Evolutionary conservation across 2,113 vertebrate species (phyloP).

Genomic region (pig (Sus scrofa)): T2T-Sscrofa CM000830.6:24712501-24713000

Average conservation of each 20-base stretch:
- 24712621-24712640: slow-evolving; percentile 25
- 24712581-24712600: slow-evolving; percentile 18
- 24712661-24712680: neutral
- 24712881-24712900: slow-evolving; percentile 16
- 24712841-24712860: neutral
- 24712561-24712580: neutral
- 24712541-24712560: neutral
- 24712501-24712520: neutral
- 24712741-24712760: slow-evolving; percentile 13
- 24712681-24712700: neutral
- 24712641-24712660: neutral
- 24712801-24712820: slow-evolving; percentile 49
- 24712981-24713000: slow-evolving; percentile 71
- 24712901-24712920: slow-evolving; percentile 18
- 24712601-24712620: neutral
- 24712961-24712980: slow-evolving; percentile 58
- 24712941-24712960: slow-evolving; percentile 40
- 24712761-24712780: slow-evolving; percentile 47
- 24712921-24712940: slow-evolving; percentile 57
- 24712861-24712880: slow-evolving; percentile 51
- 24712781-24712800: neutral
- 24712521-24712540: neutral
- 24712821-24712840: neutral
- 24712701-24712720: neutral
- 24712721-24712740: slow-evolving; percentile 47